These are phyloP conservation scores for Dicyrtomina minuta DNA, from an alignment of 2,888 invertebrate genomes.

Conservation along the genomic window DNA sequence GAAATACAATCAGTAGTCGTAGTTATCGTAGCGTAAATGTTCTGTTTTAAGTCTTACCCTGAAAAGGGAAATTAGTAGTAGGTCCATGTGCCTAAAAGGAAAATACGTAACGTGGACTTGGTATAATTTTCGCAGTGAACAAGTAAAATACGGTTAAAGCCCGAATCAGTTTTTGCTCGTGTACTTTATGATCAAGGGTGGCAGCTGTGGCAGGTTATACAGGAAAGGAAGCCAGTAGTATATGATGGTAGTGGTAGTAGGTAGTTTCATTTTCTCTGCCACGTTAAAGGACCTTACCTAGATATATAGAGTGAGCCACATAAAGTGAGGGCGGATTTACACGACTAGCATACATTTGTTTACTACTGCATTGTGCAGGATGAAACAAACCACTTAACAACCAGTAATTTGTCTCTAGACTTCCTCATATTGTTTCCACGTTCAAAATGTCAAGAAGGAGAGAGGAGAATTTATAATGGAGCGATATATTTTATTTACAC, in stretches of 20 bases:
- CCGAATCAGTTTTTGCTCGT: background rate
- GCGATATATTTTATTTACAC: conserved; percentile 20
- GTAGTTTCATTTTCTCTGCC: too few relatives aligned
- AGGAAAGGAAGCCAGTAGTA: too few relatives aligned
- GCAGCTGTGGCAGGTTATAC: too few relatives aligned
- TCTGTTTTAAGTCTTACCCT: conserved; percentile 7
- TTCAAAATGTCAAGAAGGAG: conserved; percentile 28
- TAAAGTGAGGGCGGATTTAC: too few relatives aligned
- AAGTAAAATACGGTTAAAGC: background rate
- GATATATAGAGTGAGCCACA: too few relatives aligned
- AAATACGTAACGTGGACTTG: background rate
- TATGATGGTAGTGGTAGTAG: too few relatives aligned
- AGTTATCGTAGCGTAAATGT: conserved; percentile 10
- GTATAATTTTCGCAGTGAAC: background rate
- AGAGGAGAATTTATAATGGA: conserved; percentile 3
- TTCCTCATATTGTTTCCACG: conserved; percentile 23
- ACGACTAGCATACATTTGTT: too few relatives aligned
- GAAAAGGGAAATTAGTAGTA: too few relatives aligned
- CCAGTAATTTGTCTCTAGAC: conserved; percentile 29
- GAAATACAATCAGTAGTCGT: background rate
- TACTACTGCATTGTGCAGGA: background rate
- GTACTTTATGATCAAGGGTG: too few relatives aligned
- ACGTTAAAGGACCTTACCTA: too few relatives aligned
- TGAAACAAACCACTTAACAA: conserved; percentile 21
- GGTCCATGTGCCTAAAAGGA: background rate